Evolutionary conservation across 1,140 invertebrate genomes (phyloP).

Genomic region (Physella acuta): DNA sequence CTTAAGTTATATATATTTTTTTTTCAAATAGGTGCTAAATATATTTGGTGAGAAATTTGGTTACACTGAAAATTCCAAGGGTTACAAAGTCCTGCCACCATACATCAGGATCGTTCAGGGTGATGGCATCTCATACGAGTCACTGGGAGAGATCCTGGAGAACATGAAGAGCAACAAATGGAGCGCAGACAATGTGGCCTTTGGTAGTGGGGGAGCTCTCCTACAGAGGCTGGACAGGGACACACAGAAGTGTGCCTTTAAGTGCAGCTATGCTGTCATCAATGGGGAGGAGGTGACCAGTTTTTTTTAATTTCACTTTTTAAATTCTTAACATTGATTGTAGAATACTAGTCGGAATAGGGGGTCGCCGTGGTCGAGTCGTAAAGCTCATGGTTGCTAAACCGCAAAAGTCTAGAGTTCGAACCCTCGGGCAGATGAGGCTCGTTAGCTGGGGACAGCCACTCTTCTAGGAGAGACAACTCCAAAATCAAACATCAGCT

Average conservation of each 20-base stretch:
- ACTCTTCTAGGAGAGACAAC: too few relatives aligned
- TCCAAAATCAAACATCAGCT: too few relatives aligned
- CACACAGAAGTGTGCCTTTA: constrained; percentile 65
- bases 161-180: constrained; percentile 56
- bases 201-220: constrained; percentile 63
- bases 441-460: too few relatives aligned
- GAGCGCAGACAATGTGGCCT: constrained; percentile 61
- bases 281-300: constrained; percentile 61
- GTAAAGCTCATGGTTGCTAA: too few relatives aligned
- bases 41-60: constrained; percentile 61
- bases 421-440: too few relatives aligned
- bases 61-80: constrained; percentile 57
- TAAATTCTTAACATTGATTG: too few relatives aligned
- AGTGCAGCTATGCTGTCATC: constrained; percentile 61
- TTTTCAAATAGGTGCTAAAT: constrained; percentile 55
- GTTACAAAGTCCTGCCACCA: constrained; percentile 61
- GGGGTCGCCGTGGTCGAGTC: too few relatives aligned
- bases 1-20: too few relatives aligned
- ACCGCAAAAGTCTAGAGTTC: too few relatives aligned
- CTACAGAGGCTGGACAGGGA: constrained; percentile 63
- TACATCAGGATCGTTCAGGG: constrained; percentile 63
- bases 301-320: too few relatives aligned
- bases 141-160: constrained; percentile 50
- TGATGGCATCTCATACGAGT: constrained; percentile 62
- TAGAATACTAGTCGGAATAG: too few relatives aligned